Conservation (phyloP, 2,113 vertebrate genomes). For the Pygoscelis adeliae region DNA sequence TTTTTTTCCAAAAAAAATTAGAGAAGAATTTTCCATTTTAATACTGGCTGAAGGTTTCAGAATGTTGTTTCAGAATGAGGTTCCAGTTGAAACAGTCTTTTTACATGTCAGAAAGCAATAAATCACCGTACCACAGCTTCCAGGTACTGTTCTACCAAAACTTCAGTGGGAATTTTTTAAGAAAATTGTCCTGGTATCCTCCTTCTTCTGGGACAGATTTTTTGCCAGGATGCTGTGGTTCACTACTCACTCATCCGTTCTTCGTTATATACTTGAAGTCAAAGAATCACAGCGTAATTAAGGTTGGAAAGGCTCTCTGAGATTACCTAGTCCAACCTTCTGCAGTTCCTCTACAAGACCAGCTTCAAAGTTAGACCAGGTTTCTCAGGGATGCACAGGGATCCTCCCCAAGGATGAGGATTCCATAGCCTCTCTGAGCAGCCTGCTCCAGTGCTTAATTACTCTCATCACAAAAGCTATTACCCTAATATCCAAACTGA, state of each 20-base stretch:
- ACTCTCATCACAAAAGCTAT: background rate
- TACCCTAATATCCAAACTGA: background rate
- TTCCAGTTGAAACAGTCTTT: background rate
- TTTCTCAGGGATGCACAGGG: background rate
- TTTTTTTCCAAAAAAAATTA: background rate
- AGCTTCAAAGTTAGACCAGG: background rate
- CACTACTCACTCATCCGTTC: background rate
- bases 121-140: background rate
- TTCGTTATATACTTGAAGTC: background rate
- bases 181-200: background rate
- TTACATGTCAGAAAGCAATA: background rate
- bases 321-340: background rate
- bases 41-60: background rate
- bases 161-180: background rate
- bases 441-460: background rate
- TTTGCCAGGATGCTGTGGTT: background rate
- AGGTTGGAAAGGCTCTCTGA: background rate
- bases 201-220: background rate
- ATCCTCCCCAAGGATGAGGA: background rate
- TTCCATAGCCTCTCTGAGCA: background rate
- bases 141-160: background rate
- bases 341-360: background rate
- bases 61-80: background rate
- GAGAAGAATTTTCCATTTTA: background rate
- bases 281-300: background rate